Evolutionary conservation across 1,140 invertebrate genomes (phyloP), one percentile per base, ranked within the genome.

Genomic region (Homarus americanus): DNA sequence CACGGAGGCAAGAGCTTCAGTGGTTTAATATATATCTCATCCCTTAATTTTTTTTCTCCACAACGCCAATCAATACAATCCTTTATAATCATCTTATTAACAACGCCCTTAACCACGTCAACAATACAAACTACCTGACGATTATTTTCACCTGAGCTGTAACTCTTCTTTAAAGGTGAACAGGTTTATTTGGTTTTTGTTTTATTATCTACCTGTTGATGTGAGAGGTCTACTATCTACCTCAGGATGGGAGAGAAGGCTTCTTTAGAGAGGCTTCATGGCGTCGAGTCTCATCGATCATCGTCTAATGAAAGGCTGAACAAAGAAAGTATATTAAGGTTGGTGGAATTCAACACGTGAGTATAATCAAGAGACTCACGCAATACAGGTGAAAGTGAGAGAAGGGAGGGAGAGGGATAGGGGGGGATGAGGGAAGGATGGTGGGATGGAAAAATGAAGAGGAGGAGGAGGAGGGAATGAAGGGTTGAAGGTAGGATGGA

Each of bases 281-380:
- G 41, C 24, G 24, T 41, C 41, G 36, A 28, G 78, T 15, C n/a
- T n/a, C 78, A 79, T 80, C 78, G 1, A 80, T 80, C 78, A 80
- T 44, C 24, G 78, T 53, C 40, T 41, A 80, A 49, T 53, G 78
- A 80, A 80, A 53, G 41, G 4, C 78, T 53, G 41, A 53, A 53
- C 78, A 53, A 80, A 80, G 78, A 53, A 24, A 80, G 28, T 40
- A 38, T 41, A 10, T n/a, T 34, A 28, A 20, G 41, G 41, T 17
- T 28, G 15, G 36, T 3, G 36, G 41, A 53, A 80, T 41, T 28
- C 41, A 80, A 53, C 41, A 53, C 41, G 41, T 53, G 78, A 80
- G 78, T 80, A 53, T 80, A 80, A 80, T 80, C 49, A 28, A 34
- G 78, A 32, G 53, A 44, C 49, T 80, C 78, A 80, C 78, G 78